Base-by-base conservation (phyloP, 1,140 invertebrate species). In the Sweltsa coloradensis region DNA sequence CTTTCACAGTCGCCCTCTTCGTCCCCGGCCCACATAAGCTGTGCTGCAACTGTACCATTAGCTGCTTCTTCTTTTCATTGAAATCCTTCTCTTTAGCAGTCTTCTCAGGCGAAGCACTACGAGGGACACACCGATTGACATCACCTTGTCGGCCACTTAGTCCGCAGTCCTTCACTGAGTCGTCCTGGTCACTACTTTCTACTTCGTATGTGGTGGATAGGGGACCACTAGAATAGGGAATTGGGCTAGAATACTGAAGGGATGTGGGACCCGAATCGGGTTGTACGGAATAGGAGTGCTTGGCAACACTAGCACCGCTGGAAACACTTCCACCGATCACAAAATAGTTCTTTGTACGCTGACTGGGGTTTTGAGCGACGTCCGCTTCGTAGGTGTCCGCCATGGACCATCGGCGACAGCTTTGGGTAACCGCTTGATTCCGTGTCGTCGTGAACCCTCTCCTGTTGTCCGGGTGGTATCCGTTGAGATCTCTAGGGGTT, bases 321-420 rank as follows among this genome's bases (percentile, higher is more conserved):
- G 43, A 19, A 16, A 45, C 43, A 14, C 43, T 34, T 16, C 43
- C 43, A 21, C 43, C 43, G 27, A 45, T 45, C 26, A 34, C 25
- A 21, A 45, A 45, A 11, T 21, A 14, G 23, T 31, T n/a, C 40
- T 42, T 16, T n/a, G 7, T 22, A 22, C 36, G 21, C 40, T 11
- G 11, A 3, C 19, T 36, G 25, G 64, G 36, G 18, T 7, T 24
- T 27, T 64, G 18, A 63, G 65, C 4, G 60, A 46, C 4, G 50
- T 55, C 41, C 36, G 54, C 21, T 27, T 37, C 43, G 46, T 40
- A 5, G 25, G 45, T 47, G 24, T 57, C 49, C 34, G 55, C 45
- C 26, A 54, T 49, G 45, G 59, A 55, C 61, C 58, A 52, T 49
- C 61, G 36, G 26, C 57, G 40, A 44, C 56, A 55, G 31, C 54